Evolutionary conservation across 1,140 invertebrate species (phyloP), one percentile per base, ranked within the genome.

Genomic region (Drosophila kurseongensis): DNA sequence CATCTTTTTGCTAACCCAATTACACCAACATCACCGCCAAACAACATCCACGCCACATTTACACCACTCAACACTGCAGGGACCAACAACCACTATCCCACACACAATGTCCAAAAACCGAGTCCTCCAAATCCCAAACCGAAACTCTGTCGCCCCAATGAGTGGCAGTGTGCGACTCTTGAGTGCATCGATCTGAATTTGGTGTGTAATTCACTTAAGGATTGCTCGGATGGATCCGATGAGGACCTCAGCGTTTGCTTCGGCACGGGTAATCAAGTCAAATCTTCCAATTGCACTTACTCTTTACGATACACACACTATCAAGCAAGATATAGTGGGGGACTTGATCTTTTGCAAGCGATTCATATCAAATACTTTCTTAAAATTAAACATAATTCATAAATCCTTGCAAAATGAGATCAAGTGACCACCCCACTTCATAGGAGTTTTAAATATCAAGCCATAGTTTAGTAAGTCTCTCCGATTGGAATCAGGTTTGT

Each of bases 161-260:
- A 94, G 72, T 94, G 93, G 80, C 79, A 78, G 32, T 94, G 94
- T 78, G 78, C 65, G 18, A 91, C 91, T 45, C 81, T 75, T 40
- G 88, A 92, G 51, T 93, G 93, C 73, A 91, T 94, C 38, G 71
- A 71, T 18, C 84, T 90, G 52, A 81, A 85, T 0, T 79, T 74
- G 29, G 92, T 92, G 57, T 98, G 97, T 92, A 95, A 97, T 90
- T 93, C 93, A 40, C 78, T 91, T 52, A 78, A 82, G 18, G 96
- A 97, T 92, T 97, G 96, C 93, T 89, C 93, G 40, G 94, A 95
- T 92, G 93, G 93, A 18, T 95, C 95, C 91, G 96, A 97, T 91
- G 96, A 97, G 75, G 68, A 9, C 23, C 54, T 60, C 18, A 35
- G 16, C 38, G 40, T 32, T 47, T 86, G 82, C 52, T 45, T 66